phyloP scores from a whole-genome alignment of 2,113 vertebrate genomes.

The Sturnus vulgaris region DNA sequence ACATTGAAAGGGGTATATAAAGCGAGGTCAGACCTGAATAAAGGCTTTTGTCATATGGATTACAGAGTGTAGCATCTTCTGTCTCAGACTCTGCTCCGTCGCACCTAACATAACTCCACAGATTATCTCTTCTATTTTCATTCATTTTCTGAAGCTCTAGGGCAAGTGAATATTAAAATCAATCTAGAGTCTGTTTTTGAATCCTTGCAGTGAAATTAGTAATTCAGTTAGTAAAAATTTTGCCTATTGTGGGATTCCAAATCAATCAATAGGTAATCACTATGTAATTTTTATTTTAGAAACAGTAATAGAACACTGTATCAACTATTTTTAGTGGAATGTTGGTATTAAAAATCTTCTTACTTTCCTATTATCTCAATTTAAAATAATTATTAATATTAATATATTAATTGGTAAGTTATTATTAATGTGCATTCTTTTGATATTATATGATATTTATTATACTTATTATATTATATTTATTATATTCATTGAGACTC shows the following conservation, averaged over 20 bases:
- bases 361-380: background rate
- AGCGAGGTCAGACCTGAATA: too few relatives aligned
- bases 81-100: too few relatives aligned
- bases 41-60: too few relatives aligned
- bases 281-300: background rate
- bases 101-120: background rate
- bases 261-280: background rate
- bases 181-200: background rate
- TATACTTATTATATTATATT: too few relatives aligned
- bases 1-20: too few relatives aligned
- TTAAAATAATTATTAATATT: background rate
- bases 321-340: background rate
- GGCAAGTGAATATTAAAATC: background rate
- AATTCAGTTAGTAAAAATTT: background rate
- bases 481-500: background rate
- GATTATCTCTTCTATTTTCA: background rate
- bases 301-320: background rate
- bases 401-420: background rate
- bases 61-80: too few relatives aligned
- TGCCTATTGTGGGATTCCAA: background rate
- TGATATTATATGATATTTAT: background rate
- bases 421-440: background rate
- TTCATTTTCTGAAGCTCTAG: background rate
- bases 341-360: background rate
- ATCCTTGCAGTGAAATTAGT: background rate